Evolutionary conservation across 2,797 vertebrate species (phyloP), one percentile per base, ranked within the genome.

Genomic region (Melanotaenia parkinsoni): DNA sequence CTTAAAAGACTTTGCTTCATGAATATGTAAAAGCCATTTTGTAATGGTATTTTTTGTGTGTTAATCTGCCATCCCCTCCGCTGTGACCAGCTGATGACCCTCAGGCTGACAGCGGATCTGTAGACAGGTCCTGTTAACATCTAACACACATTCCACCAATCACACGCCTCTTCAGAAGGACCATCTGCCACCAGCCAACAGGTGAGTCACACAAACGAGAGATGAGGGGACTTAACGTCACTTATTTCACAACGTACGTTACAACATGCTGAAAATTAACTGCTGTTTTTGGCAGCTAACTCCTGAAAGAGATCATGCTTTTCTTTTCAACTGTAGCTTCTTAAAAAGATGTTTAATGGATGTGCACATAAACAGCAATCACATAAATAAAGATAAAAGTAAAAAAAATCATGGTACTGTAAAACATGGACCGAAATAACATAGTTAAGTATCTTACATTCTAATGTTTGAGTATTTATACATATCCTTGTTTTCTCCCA

Each of bases 71-170:
- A 33, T 72, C 14, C 35, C 45, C 20, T 57, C 3, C 32, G 43
- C 22, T 62, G 0, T 26, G 62, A 76, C 58, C 56, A 43, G 72
- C 45, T 70, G 70, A 67, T 61, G 60, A 64, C 33, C 45, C 7
- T 12, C 65, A 53, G 35, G 35, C n/a, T 60, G 45, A 58, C 51
- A 63, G 22, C 2, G 59, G 22, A 26, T 58, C 58, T 22, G 70
- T 58, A 69, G 66, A 66, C 9, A 77, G 50, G 59, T 53, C 54
- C 24, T 18, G 38, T 57, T 63, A 58, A 76, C 70, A 69, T 77
- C 79, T 78, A 53, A 69, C 67, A 62, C 82, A 77, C 74, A 73
- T 73, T 81, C 72, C 76, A 80, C 50, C 53, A 60, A 60, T 78
- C 62, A 57, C 40, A 47, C 7, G 6, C 28, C 60, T 62, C 54